Evolutionary conservation across 1,140 invertebrate genomes (phyloP).

Genomic region (Periplaneta americana): DNA sequence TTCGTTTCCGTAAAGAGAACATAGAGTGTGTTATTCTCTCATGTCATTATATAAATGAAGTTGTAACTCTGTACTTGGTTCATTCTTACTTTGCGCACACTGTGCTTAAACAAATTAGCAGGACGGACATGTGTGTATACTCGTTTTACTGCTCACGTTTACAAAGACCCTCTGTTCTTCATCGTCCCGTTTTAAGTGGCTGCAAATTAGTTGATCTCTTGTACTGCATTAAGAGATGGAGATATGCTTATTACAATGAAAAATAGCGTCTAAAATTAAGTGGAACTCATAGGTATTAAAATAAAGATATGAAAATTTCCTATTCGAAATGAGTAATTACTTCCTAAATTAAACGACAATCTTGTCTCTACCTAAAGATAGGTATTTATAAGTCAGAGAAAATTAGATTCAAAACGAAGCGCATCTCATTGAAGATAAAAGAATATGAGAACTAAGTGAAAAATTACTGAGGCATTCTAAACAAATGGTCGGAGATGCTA

Average conservation of each 20-base stretch:
- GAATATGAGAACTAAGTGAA: not conserved
- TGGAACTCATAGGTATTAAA: not conserved
- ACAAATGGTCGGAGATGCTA: not conserved
- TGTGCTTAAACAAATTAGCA: not conserved
- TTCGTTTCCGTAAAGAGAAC: too few species aligned
- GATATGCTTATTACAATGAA: not conserved
- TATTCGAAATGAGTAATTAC: not conserved
- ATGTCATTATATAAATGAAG: too few species aligned
- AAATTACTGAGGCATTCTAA: not conserved
- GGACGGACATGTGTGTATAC: not conserved
- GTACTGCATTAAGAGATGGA: not conserved
- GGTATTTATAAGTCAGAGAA: not conserved
- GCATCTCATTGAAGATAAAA: not conserved
- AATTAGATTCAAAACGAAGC: not conserved
- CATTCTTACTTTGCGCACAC: not conserved
- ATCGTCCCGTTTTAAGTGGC: too few species aligned
- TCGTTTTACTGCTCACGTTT: not conserved
- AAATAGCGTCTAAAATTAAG: not conserved
- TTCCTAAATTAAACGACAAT: not conserved
- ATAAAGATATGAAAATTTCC: not conserved
- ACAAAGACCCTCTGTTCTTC: not conserved
- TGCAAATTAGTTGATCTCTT: not conserved
- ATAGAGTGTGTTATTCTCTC: too few species aligned
- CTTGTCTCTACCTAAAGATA: not conserved
- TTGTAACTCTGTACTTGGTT: too few species aligned